phyloP scores from a whole-genome alignment of 2,797 vertebrate species.

The Coregonus suidteri region DNA sequence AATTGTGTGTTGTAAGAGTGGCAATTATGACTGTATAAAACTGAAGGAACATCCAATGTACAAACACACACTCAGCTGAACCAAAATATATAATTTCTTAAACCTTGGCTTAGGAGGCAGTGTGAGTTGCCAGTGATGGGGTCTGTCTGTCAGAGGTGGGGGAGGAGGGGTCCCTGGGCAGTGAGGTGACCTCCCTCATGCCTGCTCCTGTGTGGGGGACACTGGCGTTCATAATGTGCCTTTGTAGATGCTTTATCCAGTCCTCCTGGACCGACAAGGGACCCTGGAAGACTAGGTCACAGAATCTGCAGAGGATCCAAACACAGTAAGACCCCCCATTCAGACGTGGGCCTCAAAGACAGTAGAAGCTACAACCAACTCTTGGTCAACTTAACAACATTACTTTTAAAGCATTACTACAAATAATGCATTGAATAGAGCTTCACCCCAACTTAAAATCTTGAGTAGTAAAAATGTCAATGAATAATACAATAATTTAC shows the following conservation, averaged over 20 bases:
- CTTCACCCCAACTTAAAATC: not conserved
- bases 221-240: slow-evolving; percentile 98
- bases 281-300: slow-evolving; percentile 99
- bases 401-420: not conserved
- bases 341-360: not conserved
- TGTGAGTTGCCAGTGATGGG: slow-evolving; percentile 83
- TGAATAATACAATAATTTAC: not conserved
- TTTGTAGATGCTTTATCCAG: slow-evolving; percentile 99
- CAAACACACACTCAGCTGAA: slow-evolving; percentile 59
- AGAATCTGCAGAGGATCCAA: slow-evolving; percentile 82
- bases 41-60: slow-evolving; percentile 58
- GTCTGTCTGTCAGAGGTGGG: slow-evolving; percentile 68
- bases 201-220: slow-evolving; percentile 96
- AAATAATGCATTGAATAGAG: not conserved
- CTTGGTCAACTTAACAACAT: not conserved
- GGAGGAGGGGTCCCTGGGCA: slow-evolving; percentile 76
- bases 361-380: not conserved
- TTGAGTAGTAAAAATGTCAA: not conserved
- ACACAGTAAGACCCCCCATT: not conserved
- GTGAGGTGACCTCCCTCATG: slow-evolving; percentile 93
- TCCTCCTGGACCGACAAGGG: slow-evolving; percentile 99
- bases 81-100: slow-evolving; percentile 6
- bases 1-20: not conserved
- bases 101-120: slow-evolving; percentile 84
- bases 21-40: slow-evolving; percentile 32